Evolutionary conservation across 2,888 invertebrate genomes (phyloP), one percentile per base, ranked within the genome.

Genomic region (Anorthoa munda): DNA sequence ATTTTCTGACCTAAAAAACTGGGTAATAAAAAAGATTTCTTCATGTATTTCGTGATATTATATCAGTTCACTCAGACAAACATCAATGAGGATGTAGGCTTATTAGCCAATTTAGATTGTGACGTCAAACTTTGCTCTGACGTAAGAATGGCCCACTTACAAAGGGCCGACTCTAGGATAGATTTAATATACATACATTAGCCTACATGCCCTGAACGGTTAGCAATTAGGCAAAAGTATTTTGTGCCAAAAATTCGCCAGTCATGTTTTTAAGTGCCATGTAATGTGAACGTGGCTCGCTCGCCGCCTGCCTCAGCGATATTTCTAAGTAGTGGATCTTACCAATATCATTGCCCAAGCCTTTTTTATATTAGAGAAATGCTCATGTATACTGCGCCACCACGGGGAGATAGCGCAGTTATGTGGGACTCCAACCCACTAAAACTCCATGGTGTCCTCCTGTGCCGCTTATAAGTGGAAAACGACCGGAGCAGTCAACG

Each of bases 61-160:
- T 50, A 51, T 46, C 48, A 53, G 55, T 48, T 60, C 26, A 46
- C 18, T 23, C 50, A 64, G 46, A 70, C 77, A 7, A n/a, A 58
- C 31, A 50, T 71, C 53, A 23, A 66, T 61, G n/a, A 26, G 46
- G 51, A 65, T 81, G 56, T 53, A 31, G 51, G 55, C 50, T 55
- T 46, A 66, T 77, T 77, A 70, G 58, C n/a, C 71, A 70, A 82
- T 77, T 69, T 55, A 82, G 31, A 7, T 46, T 45, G 53, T 77
- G 79, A 79, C 78, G 79, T 79, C 79, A 82, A 82, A 59, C 68
- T 46, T 18, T 9, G 23, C 13, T 13, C 46, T 82, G 71, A 77
- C 66, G 66, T 78, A 15, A 45, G 21, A 67, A 26, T 50, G 72
- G 5, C 21, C 75, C 15, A 75, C 2, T 71, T 78, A 50, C 26